Base-by-base conservation (phyloP, 2,113 vertebrate species). In the Aplodontia rufa region DNA sequence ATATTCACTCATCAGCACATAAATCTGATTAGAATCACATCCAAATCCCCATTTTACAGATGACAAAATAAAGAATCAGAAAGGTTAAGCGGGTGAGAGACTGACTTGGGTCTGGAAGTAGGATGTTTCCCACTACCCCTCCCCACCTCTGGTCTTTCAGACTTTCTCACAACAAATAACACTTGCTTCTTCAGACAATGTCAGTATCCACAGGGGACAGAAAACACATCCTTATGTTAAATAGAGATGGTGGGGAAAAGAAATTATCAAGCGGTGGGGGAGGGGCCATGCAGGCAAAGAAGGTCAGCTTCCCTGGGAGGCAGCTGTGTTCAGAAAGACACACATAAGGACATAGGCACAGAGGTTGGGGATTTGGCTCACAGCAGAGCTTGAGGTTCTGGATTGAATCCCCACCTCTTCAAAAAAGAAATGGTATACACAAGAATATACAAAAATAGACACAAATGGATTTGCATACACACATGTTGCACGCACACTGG, bases 151-250 rank as follows among this genome's bases (percentile, higher is more conserved):
- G 2, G 19, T 49, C 14, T 28, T 45, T 58, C 55, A 60, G 22
- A 53, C 1, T 51, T 26, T 42, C 40, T 42, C 14, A 32, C 16
- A 58, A 28, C 47, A 16, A 55, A 51, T 5, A 37, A 35, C n/a
- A 37, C 62, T 17, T 42, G 75, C 30, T 64, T 42, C 72, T 49
- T 28, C 5, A 1, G 2, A 69, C 28, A 26, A 10, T 0, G 0
- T 17, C 17, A 0, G 55, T n/a, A 30, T 85, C 55, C 32, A 30
- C 7, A 0, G 14, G 55, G 32, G 47, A 47, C 13, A 53, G 19
- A 35, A 42, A 51, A 69, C 6, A 13, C 12, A 0, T 13, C 35
- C n/a, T 58, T 7, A 2, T 5, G 6, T 0, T 11, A 12, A n/a
- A 22, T 1, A 16, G 40, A 79, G 40, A 2, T 55, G 17, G 16